A percentile compares a stretch with the other conserved stretches of the same genome.
These are phyloP conservation scores for Micronycteris hirsuta DNA, from an alignment of 2,113 vertebrate species.

Conservation along the genomic window DNA sequence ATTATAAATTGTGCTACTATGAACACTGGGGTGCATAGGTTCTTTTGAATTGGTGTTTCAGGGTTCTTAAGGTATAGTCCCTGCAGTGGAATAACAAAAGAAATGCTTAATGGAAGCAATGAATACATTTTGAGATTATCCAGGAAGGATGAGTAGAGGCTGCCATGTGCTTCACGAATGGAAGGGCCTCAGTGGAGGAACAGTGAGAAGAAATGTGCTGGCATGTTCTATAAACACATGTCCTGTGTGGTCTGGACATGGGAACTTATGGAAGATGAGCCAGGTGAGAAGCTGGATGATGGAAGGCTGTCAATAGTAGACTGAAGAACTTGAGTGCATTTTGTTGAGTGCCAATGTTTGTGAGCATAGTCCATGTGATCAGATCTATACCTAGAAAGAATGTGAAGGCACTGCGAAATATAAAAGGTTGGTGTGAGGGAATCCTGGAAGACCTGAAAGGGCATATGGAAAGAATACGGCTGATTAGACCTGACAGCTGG, in stretches of 20 bases:
- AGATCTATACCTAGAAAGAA: background rate
- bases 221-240: background rate
- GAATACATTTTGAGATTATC: background rate
- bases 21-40: no score
- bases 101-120: background rate
- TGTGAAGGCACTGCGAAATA: background rate
- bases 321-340: background rate
- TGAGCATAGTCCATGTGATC: background rate
- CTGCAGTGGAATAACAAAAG: background rate
- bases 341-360: background rate
- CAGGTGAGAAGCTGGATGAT: background rate
- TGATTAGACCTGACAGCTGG: background rate
- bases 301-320: background rate
- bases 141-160: background rate
- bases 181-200: background rate
- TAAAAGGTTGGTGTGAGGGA: background rate
- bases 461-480: background rate
- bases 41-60: no score
- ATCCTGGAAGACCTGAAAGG: background rate
- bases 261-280: background rate
- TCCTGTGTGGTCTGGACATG: background rate
- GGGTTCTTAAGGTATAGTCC: no score
- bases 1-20: no score
- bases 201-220: background rate
- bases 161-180: background rate